Base-by-base conservation (phyloP, 2,888 invertebrate genomes). In the Metellina segmentata region DNA sequence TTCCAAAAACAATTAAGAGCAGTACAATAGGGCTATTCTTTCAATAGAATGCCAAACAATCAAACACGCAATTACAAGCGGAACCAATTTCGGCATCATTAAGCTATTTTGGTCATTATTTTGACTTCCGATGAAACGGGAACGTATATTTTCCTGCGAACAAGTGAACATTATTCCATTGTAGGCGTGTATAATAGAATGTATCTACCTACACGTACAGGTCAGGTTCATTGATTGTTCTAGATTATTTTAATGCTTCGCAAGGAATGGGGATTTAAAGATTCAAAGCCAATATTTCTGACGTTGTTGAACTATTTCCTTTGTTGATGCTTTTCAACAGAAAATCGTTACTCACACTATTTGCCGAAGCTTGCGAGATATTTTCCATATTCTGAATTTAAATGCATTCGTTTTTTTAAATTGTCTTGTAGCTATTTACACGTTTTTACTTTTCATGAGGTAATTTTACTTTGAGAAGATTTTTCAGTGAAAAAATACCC, bases 1-100 rank as follows among this genome's bases (percentile, higher is more conserved):
- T 53, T 61, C 52, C n/a, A 61, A 49, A 20, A 19, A 34, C 52
- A 75, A 85, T 85, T 74, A 85, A 34, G 79, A 34, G 34, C 79
- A 13, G 16, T 20, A 79, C 79, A 79, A 79, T 79, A 16, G 53
- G 13, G 61, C 61, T 61, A 61, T 61, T 61, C 61, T 61, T 61
- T 16, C 61, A 61, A 61, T 61, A 61, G 61, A 11, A 61, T 4
- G 61, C 16, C 61, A 9, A 16, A 16, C 11, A 61, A 16, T 61
- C 61, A 61, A 61, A 61, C 61, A 61, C 61, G 61, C 61, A 61
- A 61, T 61, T 61, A 16, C 61, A 61, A 61, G 9, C 61, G 61
- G 61, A 61, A 61, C 61, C 16, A 11, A 16, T 9, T 61, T 8
- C 9, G 11, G 16, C 61, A 61, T 61, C 61, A 61, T 61, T 61